Evolutionary conservation across 2,888 invertebrate species (phyloP), one percentile per base, ranked within the genome.

Genomic region (Neuroscelio doddi): DNA sequence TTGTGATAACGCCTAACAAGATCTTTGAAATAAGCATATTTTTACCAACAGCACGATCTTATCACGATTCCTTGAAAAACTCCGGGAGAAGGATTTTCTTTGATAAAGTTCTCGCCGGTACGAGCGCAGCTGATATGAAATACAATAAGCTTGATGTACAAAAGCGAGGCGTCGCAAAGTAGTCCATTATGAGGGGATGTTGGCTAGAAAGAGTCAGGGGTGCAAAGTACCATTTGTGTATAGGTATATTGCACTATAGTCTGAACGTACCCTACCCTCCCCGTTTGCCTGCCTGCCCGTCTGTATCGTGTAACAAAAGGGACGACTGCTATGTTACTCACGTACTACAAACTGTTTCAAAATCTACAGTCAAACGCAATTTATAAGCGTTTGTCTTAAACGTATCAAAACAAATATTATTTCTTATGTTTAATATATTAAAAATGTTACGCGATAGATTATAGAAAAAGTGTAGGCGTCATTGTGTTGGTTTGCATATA

Each of bases 81-180:
- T 44, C 45, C 30, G 44, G 44, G 50, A 45, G 44, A 62, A 49
- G 46, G 38, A 51, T 63, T 56, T 56, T 53, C 50, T 45, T 55
- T 41, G 12, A 32, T 29, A 32, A 30, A 53, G 49, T 39, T 36
- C 44, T 49, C 17, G 39, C 10, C 14, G 49, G 15, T 10, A 10
- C 44, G 10, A 52, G 21, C 42, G 38, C 46, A 15, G 38, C 27
- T 50, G 56, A 57, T 63, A 63, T 45, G 63, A 52, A 57, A 50
- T 57, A 57, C 63, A 63, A 56, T 63, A 63, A 56, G 63, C 56
- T 15, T 41, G 62, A 24, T 44, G 61, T 47, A 61, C 61, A 49
- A 49, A 17, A 61, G 50, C 56, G 42, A 59, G 45, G 30, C 51
- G 38, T 21, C 41, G 53, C 41, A 50, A 55, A 44, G 62, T 61